These are phyloP conservation scores for Odocoileus hemionus DNA, from an alignment of 2,113 vertebrate genomes.

Conservation along the genomic window DNA sequence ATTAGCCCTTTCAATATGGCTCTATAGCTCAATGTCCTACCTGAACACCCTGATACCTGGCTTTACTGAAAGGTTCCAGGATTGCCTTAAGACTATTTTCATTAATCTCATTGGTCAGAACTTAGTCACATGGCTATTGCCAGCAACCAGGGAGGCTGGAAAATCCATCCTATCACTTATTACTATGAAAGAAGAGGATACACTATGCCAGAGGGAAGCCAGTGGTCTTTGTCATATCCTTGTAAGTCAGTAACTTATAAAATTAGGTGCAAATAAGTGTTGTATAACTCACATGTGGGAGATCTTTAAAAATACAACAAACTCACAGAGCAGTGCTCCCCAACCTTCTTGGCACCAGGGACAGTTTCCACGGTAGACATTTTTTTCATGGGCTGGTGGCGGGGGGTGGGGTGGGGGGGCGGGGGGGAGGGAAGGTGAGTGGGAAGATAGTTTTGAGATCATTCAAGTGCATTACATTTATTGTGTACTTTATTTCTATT, in stretches of 20 bases:
- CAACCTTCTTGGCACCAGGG: background rate
- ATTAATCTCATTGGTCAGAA: background rate
- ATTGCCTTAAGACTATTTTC: background rate
- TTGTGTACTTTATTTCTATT: background rate
- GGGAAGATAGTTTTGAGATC: background rate
- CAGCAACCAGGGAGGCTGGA: background rate
- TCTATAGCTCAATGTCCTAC: background rate
- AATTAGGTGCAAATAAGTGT: background rate
- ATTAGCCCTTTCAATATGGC: background rate
- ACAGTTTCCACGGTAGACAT: background rate
- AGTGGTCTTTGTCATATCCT: background rate
- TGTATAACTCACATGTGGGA: background rate
- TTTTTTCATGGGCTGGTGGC: background rate
- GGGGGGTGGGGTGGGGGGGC: no score
- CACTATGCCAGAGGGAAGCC: background rate
- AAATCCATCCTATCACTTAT: background rate
- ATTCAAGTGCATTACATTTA: background rate
- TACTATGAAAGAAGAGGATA: background rate
- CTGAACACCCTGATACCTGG: background rate
- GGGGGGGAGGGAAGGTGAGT: rapidly evolving
- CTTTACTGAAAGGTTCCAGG: background rate
- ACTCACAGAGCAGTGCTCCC: background rate
- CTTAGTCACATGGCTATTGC: background rate
- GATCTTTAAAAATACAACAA: background rate
- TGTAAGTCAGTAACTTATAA: background rate